Evolutionary conservation across 92 coral and sea anemone species (phyloP).

Genomic region (Paragorgia papillata): DNA sequence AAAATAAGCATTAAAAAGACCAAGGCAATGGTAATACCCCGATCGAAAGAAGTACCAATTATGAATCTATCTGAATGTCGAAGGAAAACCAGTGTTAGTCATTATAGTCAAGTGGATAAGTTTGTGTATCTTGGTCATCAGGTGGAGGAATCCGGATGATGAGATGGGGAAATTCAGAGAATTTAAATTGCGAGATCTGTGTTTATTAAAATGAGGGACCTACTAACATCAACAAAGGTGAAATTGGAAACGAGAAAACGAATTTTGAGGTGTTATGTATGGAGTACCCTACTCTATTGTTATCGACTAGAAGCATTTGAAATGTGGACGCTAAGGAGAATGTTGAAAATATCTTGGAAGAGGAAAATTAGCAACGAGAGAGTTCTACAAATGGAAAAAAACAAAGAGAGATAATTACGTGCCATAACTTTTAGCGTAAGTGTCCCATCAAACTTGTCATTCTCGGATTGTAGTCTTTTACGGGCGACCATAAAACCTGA

Average conservation of each 20-base stretch:
- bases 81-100: background rate
- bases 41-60: background rate
- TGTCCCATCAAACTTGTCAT: too few relatives aligned
- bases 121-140: slow-evolving; percentile 4
- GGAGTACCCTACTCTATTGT: background rate
- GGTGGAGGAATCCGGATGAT: background rate
- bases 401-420: background rate
- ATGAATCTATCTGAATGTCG: background rate
- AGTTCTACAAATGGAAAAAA: slow-evolving; percentile 2
- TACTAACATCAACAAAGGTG: slow-evolving; percentile 1
- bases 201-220: slow-evolving; percentile 1
- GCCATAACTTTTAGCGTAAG: too few relatives aligned
- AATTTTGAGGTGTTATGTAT: slow-evolving; percentile 21
- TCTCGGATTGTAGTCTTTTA: too few relatives aligned
- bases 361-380: background rate
- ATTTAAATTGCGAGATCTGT: background rate
- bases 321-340: slow-evolving; percentile 18
- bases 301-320: slow-evolving; percentile 1
- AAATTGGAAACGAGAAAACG: too few relatives aligned
- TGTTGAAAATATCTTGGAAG: slow-evolving; percentile 9
- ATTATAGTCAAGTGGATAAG: slow-evolving; percentile 12
- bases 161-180: background rate
- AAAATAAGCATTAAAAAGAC: slow-evolving; percentile 4
- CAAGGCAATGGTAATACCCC: background rate
- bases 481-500: too few relatives aligned